Conservation (phyloP, 2,113 vertebrate species). For the Pristiophorus japonicus region DNA sequence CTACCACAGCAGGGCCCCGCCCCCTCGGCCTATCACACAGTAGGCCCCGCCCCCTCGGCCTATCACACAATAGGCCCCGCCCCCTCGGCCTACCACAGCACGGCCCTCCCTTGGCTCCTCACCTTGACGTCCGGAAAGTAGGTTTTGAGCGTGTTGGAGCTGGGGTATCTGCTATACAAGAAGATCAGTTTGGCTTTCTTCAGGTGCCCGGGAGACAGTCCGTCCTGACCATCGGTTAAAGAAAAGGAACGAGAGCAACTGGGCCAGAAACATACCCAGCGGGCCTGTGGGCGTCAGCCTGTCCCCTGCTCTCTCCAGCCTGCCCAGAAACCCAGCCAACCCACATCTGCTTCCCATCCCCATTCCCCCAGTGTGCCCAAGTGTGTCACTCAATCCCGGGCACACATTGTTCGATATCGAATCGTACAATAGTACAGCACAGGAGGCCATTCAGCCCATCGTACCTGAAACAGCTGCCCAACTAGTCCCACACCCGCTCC, state of each 20-base stretch:
- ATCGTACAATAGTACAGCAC: too few relatives aligned
- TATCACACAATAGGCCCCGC: background rate
- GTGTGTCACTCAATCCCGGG: too few relatives aligned
- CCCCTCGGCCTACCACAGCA: background rate
- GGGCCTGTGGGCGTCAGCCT: too few relatives aligned
- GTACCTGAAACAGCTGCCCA: too few relatives aligned
- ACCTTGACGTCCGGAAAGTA: slow-evolving; percentile 94
- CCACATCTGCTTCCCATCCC: too few relatives aligned
- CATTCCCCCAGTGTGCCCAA: too few relatives aligned
- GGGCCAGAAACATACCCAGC: too few relatives aligned
- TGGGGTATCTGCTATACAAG: slow-evolving; percentile 92
- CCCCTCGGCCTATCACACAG: background rate
- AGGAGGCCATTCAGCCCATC: too few relatives aligned
- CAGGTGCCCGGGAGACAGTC: slow-evolving; percentile 79
- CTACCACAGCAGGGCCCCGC: background rate
- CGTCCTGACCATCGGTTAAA: slow-evolving; percentile 80
- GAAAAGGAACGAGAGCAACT: slow-evolving; percentile 44
- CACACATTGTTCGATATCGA: too few relatives aligned
- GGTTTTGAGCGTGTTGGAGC: slow-evolving; percentile 80
- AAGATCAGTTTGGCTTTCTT: slow-evolving; percentile 98
- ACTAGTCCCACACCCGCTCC: too few relatives aligned
- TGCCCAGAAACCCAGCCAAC: too few relatives aligned
- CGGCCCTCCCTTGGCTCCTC: too few relatives aligned
- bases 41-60: background rate
- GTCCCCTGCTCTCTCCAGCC: background rate